Evolutionary conservation across 2,888 invertebrate species (phyloP).

Genomic region (Yponomeuta malinellus): DNA sequence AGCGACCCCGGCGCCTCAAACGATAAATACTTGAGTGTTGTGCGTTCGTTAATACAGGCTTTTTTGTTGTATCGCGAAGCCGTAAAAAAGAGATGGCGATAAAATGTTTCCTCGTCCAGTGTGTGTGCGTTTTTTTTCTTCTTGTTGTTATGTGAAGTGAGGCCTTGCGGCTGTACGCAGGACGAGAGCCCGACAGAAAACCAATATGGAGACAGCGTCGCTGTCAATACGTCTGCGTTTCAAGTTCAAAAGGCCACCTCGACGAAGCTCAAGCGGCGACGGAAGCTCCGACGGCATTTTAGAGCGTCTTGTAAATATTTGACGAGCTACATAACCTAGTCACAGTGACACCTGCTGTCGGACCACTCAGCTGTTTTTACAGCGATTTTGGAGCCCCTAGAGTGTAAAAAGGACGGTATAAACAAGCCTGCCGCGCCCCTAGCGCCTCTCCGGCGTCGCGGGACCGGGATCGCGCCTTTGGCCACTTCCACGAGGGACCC

Average conservation of each 20-base stretch:
- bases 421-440: neutral
- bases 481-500: neutral
- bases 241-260: neutral
- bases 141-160: neutral
- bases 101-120: neutral
- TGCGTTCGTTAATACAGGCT: neutral
- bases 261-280: neutral
- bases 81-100: slow-evolving; percentile 3
- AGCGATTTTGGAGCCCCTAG: neutral
- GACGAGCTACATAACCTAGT: neutral
- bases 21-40: slow-evolving; percentile 13
- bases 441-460: neutral
- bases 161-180: neutral
- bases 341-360: neutral
- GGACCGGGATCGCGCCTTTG: neutral
- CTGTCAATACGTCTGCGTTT: neutral
- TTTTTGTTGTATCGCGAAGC: neutral
- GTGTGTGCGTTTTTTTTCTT: neutral
- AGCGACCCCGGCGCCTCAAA: no score
- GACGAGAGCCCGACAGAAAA: neutral
- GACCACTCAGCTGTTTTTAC: neutral
- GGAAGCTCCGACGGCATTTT: neutral
- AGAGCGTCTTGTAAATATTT: neutral
- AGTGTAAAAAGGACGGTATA: neutral
- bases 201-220: slow-evolving; percentile 2